Conservation (phyloP, 2,888 invertebrate species). For the Philereme vetulata region DNA sequence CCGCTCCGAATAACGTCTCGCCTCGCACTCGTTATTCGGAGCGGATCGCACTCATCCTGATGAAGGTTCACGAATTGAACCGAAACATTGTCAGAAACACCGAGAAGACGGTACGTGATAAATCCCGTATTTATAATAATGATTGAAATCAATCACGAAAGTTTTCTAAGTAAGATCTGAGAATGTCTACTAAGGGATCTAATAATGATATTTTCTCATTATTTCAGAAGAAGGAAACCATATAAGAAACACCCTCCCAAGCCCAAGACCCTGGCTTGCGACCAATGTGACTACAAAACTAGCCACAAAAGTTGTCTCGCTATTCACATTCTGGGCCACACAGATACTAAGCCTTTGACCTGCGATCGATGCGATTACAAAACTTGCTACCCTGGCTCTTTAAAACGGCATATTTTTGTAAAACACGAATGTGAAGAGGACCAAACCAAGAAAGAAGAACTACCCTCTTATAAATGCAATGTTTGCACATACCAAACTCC, state of each 20-base stretch:
- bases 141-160: too few species aligned
- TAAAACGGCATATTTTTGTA: constrained; percentile 54
- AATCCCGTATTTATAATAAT: too few species aligned
- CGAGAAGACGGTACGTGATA: too few species aligned
- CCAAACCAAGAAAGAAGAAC: neutral
- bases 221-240: constrained; percentile 14
- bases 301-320: constrained; percentile 56
- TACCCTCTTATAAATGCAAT: constrained; percentile 31
- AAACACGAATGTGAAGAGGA: constrained; percentile 47
- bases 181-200: too few species aligned
- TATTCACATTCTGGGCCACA: constrained; percentile 53
- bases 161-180: too few species aligned
- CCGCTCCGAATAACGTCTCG: too few species aligned
- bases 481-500: constrained; percentile 39
- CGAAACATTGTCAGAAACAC: too few species aligned
- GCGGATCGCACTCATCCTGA: too few species aligned
- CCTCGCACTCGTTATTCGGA: too few species aligned
- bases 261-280: constrained; percentile 51
- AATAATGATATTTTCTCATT: too few species aligned
- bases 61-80: too few species aligned
- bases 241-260: constrained; percentile 3
- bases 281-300: constrained; percentile 47
- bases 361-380: constrained; percentile 56
- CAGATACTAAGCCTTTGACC: constrained; percentile 45
- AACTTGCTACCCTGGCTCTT: constrained; percentile 55